A percentile compares a stretch with the other conserved stretches of the same genome.
Conservation (phyloP, 2,888 invertebrate species). For the Rugalucina vietnamica region DNA sequence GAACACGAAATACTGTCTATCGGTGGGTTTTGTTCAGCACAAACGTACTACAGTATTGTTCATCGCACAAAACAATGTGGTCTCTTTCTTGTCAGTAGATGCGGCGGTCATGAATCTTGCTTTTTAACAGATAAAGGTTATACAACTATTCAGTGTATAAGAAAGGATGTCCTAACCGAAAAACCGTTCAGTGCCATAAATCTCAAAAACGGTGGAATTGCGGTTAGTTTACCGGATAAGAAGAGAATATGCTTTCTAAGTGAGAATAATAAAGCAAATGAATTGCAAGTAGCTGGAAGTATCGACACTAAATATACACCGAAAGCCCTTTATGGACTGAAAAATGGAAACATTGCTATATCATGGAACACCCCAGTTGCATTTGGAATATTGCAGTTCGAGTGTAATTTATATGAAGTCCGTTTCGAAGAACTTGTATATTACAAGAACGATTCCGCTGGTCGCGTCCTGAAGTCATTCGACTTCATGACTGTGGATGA, state of each 20-base stretch:
- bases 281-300: neutral
- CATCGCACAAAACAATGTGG: neutral
- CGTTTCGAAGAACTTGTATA: neutral
- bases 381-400: neutral
- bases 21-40: neutral
- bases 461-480: neutral
- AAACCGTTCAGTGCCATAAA: neutral
- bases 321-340: neutral
- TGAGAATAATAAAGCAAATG: neutral
- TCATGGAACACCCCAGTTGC: neutral
- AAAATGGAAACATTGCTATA: neutral
- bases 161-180: neutral
- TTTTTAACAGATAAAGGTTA: too few species aligned
- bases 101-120: neutral
- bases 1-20: neutral
- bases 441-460: neutral
- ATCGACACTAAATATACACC: neutral
- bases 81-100: too few species aligned
- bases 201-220: neutral
- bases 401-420: neutral
- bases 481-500: neutral
- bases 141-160: too few species aligned
- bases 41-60: neutral
- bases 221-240: neutral
- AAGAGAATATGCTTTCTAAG: neutral